Base-by-base conservation (phyloP, 2,888 invertebrate species). In the Agonopterix arenella region DNA sequence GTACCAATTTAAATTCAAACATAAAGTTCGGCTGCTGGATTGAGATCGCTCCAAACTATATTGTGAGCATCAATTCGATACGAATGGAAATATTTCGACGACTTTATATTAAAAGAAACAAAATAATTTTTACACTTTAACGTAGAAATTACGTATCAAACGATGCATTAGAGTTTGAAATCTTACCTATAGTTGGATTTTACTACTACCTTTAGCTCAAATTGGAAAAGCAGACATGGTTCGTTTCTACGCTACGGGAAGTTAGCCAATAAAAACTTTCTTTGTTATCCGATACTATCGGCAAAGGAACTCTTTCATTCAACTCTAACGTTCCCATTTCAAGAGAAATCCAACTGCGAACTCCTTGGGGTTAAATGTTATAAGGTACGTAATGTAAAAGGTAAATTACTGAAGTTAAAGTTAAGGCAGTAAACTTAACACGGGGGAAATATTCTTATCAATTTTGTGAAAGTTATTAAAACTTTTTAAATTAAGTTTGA, bases 261-360 rank as follows among this genome's bases (percentile, higher is more conserved):
- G 73, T 88, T 84, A 60, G 61, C 66, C 66, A 76, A 80, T 89
- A 86, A 88, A 89, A 88, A 88, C 84, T 89, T 88, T 84, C 84
- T 84, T 86, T 84, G 84, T 84, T 86, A 86, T 70, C 75, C 70
- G 84, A 84, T 84, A 79, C 70, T 79, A 83, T 81, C 82, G 67
- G 70, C 57, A 66, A 61, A 59, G 59, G 66, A 78, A 83, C 82
- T 83, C 79, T 77, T 83, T 80, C 76, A 73, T 77, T 71, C 70
- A 68, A 67, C 65, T 68, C 60, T 52, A 63, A 64, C 61, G 62
- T 59, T 62, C 60, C 62, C 64, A 64, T 73, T 71, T 65, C 55
- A 59, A 59, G 53, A 62, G 70, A 64, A 76, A 78, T 66, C 54
- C 28, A 28, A 58, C 64, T 66, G 59, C 58, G 53, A 60, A 57